A percentile compares a stretch with the other conserved stretches of the same genome.
Evolutionary conservation across 1,140 invertebrate genomes (phyloP).

Genomic region (Saccostrea glomerata): DNA sequence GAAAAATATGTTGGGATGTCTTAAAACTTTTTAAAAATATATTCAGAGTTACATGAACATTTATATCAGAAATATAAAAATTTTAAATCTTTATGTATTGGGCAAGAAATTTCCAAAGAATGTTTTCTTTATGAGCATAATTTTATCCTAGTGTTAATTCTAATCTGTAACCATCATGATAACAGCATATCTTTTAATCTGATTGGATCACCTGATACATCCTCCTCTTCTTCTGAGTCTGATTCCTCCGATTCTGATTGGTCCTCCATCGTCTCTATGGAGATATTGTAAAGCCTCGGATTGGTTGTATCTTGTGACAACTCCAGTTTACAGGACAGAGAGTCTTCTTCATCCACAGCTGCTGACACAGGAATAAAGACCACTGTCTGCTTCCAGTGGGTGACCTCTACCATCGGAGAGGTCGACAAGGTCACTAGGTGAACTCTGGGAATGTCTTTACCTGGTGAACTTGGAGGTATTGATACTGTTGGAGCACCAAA

Average conservation of each 20-base stretch:
- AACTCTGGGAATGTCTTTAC: conserved; percentile 26
- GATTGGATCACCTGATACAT: conserved; percentile 50
- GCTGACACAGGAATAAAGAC: conserved; percentile 88
- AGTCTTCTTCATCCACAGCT: conserved; percentile 59
- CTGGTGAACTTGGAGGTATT: neutral
- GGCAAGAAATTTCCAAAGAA: too few relatives aligned
- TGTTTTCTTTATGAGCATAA: too few relatives aligned
- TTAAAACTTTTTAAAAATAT: too few relatives aligned
- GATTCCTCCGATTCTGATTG: conserved; percentile 55
- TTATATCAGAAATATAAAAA: too few relatives aligned
- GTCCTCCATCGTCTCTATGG: conserved; percentile 64
- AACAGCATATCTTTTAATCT: too few relatives aligned
- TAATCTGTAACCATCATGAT: neutral
- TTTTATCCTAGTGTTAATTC: too few relatives aligned
- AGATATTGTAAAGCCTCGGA: conserved; percentile 73
- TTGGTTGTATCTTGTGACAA: conserved; percentile 65
- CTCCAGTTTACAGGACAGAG: conserved; percentile 58
- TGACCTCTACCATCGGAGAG: conserved; percentile 83
- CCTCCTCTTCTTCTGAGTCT: conserved; percentile 60
- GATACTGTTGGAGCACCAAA: conserved; percentile 55
- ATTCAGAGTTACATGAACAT: too few relatives aligned
- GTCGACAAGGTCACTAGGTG: conserved; percentile 63
- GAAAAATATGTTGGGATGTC: too few relatives aligned
- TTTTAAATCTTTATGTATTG: too few relatives aligned
- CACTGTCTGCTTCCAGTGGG: conserved; percentile 99